Evolutionary conservation across 2,888 invertebrate genomes (phyloP).

Genomic region (Sialis lutaria): DNA sequence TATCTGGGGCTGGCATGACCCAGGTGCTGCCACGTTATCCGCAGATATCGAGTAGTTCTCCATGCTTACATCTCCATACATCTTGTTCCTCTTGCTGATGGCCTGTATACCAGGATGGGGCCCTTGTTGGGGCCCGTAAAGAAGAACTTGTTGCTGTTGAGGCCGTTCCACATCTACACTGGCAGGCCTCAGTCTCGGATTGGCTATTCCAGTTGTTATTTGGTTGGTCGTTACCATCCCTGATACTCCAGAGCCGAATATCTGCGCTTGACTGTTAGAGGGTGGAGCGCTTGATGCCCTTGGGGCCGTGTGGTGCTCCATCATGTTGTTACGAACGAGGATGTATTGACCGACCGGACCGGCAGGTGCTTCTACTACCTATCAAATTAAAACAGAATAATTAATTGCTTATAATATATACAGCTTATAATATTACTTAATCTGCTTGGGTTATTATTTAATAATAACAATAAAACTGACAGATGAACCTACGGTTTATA

Average conservation of each 20-base stretch:
- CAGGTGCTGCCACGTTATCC: conserved; percentile 19
- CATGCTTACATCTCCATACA: conserved; percentile 25
- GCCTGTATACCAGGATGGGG: conserved; percentile 31
- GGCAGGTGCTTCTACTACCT: conserved; percentile 42
- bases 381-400: no score
- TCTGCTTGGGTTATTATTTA: no score
- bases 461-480: no score
- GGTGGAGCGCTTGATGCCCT: conserved; percentile 76
- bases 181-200: conserved; percentile 41
- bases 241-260: conserved; percentile 5
- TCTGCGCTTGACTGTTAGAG: conserved; percentile 26
- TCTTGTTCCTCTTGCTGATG: conserved; percentile 29
- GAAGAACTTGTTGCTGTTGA: conserved; percentile 11
- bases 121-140: conserved; percentile 12
- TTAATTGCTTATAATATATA: no score
- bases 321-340: conserved; percentile 48
- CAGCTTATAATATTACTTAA: no score
- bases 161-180: conserved; percentile 36
- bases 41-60: conserved; percentile 34
- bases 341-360: conserved; percentile 63
- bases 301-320: conserved; percentile 49
- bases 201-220: conserved; percentile 13
- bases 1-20: conserved; percentile 5
- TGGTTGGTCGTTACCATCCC: neutral
- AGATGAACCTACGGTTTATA: no score